A percentile compares a stretch with the other conserved stretches of the same genome.
phyloP scores from a whole-genome alignment of 2,888 invertebrate species.

The Folsomia candida region DNA sequence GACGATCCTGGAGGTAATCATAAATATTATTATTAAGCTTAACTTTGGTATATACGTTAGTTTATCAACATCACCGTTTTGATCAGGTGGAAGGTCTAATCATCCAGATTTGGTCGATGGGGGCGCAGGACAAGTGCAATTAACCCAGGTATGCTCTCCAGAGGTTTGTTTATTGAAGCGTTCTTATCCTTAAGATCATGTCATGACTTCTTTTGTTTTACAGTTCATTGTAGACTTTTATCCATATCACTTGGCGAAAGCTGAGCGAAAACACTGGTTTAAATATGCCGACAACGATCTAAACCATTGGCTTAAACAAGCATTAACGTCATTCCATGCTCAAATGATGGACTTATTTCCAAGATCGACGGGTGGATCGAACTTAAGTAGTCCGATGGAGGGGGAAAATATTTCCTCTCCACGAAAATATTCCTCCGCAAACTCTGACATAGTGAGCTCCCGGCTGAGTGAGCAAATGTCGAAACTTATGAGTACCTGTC shows the following conservation, averaged over 20 bases:
- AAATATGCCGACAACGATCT: conserved; percentile 75
- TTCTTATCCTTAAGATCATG: conserved; percentile 37
- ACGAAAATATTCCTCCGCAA: not conserved
- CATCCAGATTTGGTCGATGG: conserved; percentile 78
- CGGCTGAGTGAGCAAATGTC: conserved; percentile 62
- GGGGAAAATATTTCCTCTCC: not conserved
- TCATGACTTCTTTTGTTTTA: conserved; percentile 55
- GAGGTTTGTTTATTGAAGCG: conserved; percentile 14
- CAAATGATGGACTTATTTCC: conserved; percentile 64
- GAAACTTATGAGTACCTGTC: conserved; percentile 87
- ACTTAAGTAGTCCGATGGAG: not conserved
- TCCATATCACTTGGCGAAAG: conserved; percentile 90
- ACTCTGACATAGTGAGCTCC: conserved; percentile 21
- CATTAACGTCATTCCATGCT: conserved; percentile 74
- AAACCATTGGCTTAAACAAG: conserved; percentile 81
- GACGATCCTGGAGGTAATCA: conserved; percentile 85
- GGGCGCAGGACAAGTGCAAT: conserved; percentile 87
- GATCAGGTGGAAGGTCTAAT: conserved; percentile 73
- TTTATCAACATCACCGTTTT: not conserved
- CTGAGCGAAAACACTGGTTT: conserved; percentile 86
- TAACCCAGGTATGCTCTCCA: conserved; percentile 65
- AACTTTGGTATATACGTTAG: not conserved
- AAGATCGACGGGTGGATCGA: not conserved
- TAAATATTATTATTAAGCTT: too few species aligned
- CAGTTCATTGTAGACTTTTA: conserved; percentile 80